Conservation (phyloP, 2,888 invertebrate genomes). For the Vanessa cardui region DNA sequence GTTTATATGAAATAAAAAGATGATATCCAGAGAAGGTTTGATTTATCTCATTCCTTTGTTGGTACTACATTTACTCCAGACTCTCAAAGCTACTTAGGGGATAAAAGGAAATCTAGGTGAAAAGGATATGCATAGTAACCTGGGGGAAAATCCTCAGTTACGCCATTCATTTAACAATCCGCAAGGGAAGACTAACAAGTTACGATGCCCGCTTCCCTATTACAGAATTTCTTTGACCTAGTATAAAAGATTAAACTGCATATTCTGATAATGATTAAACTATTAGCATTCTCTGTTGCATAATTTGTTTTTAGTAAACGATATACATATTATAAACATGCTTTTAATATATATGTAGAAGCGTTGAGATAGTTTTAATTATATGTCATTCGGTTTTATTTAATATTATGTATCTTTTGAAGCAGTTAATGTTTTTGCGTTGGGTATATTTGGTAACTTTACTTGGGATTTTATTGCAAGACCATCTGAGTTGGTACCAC, state of each 20-base stretch:
- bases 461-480: too few relatives aligned
- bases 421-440: too few relatives aligned
- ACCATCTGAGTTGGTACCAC: too few relatives aligned
- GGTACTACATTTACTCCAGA: conserved; percentile 23
- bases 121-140: conserved; percentile 27
- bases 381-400: too few relatives aligned
- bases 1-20: conserved; percentile 14
- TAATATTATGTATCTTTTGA: too few relatives aligned
- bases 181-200: conserved; percentile 26
- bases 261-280: neutral
- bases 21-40: conserved; percentile 20
- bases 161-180: conserved; percentile 31
- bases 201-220: conserved; percentile 16
- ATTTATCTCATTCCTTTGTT: conserved; percentile 33
- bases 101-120: conserved; percentile 33
- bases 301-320: neutral
- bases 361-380: too few relatives aligned
- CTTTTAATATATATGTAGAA: neutral
- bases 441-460: too few relatives aligned
- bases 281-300: neutral
- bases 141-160: conserved; percentile 17
- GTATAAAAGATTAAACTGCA: conserved; percentile 21
- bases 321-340: neutral
- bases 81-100: conserved; percentile 26
- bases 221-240: conserved; percentile 22